phyloP scores from a whole-genome alignment of 2,113 vertebrate genomes.

The Entomyzon cyanotis region DNA sequence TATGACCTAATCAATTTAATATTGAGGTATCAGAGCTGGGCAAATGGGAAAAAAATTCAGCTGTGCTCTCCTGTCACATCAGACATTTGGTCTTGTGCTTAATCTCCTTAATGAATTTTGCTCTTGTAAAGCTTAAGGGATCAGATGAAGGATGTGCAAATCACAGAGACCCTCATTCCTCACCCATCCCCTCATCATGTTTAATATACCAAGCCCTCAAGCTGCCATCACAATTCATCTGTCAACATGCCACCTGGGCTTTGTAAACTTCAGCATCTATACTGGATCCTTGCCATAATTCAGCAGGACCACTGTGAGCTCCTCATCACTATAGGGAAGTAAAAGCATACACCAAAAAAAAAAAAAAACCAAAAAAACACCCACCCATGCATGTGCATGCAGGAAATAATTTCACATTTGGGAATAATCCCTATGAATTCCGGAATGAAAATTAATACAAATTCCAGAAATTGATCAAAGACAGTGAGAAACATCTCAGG shows the following conservation, averaged over 20 bases:
- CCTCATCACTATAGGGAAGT: not conserved
- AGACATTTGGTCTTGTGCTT: not conserved
- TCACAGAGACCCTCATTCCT: not conserved
- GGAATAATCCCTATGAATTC: not conserved
- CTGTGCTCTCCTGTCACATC: not conserved
- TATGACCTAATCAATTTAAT: not conserved
- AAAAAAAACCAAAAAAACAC: accelerated
- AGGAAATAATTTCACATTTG: not conserved
- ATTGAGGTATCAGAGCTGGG: not conserved
- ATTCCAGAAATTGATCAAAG: not conserved
- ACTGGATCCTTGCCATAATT: not conserved
- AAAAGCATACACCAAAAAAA: not conserved
- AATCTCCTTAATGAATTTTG: constrained; percentile 42
- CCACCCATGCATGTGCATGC: accelerated
- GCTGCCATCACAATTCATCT: constrained; percentile 17
- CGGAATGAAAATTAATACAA: not conserved
- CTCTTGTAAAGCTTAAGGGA: constrained; percentile 15
- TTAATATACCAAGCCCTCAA: constrained; percentile 25
- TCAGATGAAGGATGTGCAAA: constrained; percentile 23
- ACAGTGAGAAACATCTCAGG: not conserved
- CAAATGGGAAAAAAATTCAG: not conserved
- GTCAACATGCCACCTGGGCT: not conserved
- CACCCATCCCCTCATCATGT: not conserved
- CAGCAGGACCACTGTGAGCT: not conserved
- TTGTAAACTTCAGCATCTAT: not conserved